These are phyloP conservation scores for zebrafish (Danio rerio) DNA, from an alignment of 2,113 vertebrate genomes.

Conservation along the genomic window DNA sequence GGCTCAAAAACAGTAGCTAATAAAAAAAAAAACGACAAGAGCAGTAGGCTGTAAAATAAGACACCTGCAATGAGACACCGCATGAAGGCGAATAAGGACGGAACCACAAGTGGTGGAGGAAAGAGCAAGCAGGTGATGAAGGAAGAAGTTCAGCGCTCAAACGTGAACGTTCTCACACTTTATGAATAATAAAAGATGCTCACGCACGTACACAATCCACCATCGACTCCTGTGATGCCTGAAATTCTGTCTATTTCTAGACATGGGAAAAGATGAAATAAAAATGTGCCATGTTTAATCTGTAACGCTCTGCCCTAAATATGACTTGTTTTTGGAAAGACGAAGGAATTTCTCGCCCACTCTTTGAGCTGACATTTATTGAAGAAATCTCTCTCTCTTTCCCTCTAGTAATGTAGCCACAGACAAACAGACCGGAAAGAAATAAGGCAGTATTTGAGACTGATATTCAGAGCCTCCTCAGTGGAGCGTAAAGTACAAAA, in stretches of 20 bases:
- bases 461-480: slow-evolving; percentile 5
- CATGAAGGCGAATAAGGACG: background rate
- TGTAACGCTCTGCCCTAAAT: slow-evolving; percentile 37
- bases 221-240: slow-evolving; percentile 7
- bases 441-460: slow-evolving; percentile 27
- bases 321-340: slow-evolving; percentile 29
- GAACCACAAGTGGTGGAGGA: background rate
- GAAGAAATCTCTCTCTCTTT: slow-evolving; percentile 32
- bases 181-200: slow-evolving; percentile 51
- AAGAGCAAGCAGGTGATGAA: background rate
- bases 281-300: slow-evolving; percentile 47
- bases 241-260: slow-evolving; percentile 31
- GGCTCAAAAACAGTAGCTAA: background rate
- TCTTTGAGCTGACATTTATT: slow-evolving; percentile 36
- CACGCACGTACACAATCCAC: slow-evolving; percentile 26
- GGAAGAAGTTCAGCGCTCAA: slow-evolving; percentile 8
- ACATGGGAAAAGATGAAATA: slow-evolving; percentile 24
- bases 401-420: background rate
- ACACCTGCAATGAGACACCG: background rate
- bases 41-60: background rate
- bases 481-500: background rate
- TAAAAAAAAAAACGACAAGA: background rate
- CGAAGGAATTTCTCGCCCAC: slow-evolving; percentile 28
- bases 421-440: slow-evolving; percentile 24
- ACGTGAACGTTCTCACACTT: slow-evolving; percentile 31